These are phyloP conservation scores for Synergus laeviventris DNA, from an alignment of 2,888 invertebrate species.

Conservation along the genomic window DNA sequence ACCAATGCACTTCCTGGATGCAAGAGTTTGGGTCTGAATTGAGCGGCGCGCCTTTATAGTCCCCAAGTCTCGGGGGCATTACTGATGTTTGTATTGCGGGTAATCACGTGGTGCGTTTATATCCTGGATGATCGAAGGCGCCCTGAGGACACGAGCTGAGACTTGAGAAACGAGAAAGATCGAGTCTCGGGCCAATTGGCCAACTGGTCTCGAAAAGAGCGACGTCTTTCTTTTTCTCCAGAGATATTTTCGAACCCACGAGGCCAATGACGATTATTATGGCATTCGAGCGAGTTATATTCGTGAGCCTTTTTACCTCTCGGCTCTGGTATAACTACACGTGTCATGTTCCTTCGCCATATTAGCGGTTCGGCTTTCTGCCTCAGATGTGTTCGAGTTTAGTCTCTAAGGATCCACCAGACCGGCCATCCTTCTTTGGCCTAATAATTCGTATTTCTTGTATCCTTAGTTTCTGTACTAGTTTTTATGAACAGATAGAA, in stretches of 20 bases:
- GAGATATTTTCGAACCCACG: conserved; percentile 4
- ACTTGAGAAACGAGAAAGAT: conserved; percentile 5
- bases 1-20: conserved; percentile 1
- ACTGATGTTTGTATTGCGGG: conserved; percentile 31
- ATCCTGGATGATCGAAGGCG: conserved; percentile 28
- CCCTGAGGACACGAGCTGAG: conserved; percentile 19
- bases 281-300: conserved; percentile 25
- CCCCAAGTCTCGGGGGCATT: conserved; percentile 23
- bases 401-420: conserved; percentile 15
- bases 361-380: conserved; percentile 26
- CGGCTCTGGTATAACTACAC: conserved; percentile 19
- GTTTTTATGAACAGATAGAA: not conserved
- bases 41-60: conserved; percentile 18
- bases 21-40: not conserved
- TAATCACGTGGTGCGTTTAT: conserved; percentile 38
- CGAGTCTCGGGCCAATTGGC: conserved; percentile 20
- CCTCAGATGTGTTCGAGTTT: conserved; percentile 14
- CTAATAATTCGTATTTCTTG: not conserved
- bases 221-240: conserved; percentile 23
- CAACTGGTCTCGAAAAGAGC: conserved; percentile 26
- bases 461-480: not conserved
- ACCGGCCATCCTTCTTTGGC: conserved; percentile 16
- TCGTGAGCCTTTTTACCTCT: conserved; percentile 15
- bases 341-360: conserved; percentile 37
- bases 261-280: conserved; percentile 37